Percentiles rank a stretch among this genome's conserved stretches.
phyloP scores from a whole-genome alignment of 2,113 vertebrate genomes.

The Cinclus cinclus region DNA sequence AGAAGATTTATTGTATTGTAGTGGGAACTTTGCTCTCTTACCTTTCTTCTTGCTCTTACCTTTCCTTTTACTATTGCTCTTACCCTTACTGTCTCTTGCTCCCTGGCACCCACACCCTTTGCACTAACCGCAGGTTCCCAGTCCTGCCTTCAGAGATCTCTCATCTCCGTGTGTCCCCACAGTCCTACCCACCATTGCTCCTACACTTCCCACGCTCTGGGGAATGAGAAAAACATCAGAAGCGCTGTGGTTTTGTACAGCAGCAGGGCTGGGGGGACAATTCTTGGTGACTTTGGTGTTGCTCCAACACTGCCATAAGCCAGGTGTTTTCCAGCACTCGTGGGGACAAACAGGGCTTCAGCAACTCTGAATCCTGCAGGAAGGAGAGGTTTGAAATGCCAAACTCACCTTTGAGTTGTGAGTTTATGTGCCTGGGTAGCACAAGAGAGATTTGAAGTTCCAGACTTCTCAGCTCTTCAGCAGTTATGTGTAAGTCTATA shows the following conservation, averaged over 20 bases:
- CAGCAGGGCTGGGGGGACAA: neutral
- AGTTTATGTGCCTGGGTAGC: neutral
- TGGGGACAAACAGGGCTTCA: neutral
- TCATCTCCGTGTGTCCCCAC: too few relatives aligned
- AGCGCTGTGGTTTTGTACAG: neutral
- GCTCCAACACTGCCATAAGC: neutral
- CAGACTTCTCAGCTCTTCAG: neutral
- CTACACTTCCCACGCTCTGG: neutral
- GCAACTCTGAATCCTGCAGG: neutral
- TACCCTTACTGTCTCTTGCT: too few relatives aligned
- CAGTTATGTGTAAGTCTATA: neutral
- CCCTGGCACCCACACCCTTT: too few relatives aligned
- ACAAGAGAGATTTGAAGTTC: neutral
- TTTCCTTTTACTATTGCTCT: too few relatives aligned
- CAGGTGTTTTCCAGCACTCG: neutral
- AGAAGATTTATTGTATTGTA: too few relatives aligned
- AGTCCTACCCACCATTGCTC: too few relatives aligned
- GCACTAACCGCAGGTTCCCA: too few relatives aligned
- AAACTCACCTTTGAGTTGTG: neutral
- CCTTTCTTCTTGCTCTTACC: too few relatives aligned
- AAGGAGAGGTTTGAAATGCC: neutral
- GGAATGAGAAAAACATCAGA: neutral
- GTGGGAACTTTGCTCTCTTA: too few relatives aligned
- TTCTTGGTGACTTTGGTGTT: neutral
- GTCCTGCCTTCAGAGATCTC: too few relatives aligned